Conservation (phyloP, 2,888 invertebrate genomes). For the Aporophyla nigra region DNA sequence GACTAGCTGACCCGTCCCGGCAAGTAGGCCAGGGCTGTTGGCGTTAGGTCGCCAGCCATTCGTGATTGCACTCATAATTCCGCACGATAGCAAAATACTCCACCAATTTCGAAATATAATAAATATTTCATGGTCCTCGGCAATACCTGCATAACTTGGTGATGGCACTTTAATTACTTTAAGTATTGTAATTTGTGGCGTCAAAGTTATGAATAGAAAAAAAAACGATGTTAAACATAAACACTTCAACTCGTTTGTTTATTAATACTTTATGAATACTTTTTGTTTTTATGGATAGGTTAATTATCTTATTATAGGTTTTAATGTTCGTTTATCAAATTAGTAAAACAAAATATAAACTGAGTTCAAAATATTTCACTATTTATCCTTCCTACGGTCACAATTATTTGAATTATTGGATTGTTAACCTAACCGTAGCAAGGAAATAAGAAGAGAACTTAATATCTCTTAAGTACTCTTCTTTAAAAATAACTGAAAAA, state of each 20-base stretch:
- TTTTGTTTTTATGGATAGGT: neutral
- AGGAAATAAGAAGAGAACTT: no score
- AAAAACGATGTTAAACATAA: constrained; percentile 4
- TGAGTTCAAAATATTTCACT: neutral
- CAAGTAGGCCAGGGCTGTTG: constrained; percentile 85
- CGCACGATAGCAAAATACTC: constrained; percentile 56
- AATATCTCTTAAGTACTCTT: no score
- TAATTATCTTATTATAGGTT: neutral
- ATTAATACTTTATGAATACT: constrained; percentile 7
- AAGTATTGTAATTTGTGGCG: constrained; percentile 15
- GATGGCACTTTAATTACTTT: constrained; percentile 20
- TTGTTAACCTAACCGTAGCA: no score
- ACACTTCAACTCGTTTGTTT: constrained; percentile 4
- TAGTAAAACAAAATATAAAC: neutral
- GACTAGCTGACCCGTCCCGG: constrained; percentile 62
- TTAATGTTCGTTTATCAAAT: neutral
- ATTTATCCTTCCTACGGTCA: neutral
- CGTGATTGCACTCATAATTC: constrained; percentile 74
- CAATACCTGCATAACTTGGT: constrained; percentile 28
- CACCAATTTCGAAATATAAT: constrained; percentile 46
- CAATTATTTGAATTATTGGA: no score
- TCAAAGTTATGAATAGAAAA: neutral
- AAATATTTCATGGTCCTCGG: constrained; percentile 9
- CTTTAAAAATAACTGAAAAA: no score
- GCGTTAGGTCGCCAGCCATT: constrained; percentile 63